A percentile compares a stretch with the other conserved stretches of the same genome.
These are phyloP conservation scores for Cydia pomonella DNA, from an alignment of 1,140 invertebrate species.

Conservation along the genomic window DNA sequence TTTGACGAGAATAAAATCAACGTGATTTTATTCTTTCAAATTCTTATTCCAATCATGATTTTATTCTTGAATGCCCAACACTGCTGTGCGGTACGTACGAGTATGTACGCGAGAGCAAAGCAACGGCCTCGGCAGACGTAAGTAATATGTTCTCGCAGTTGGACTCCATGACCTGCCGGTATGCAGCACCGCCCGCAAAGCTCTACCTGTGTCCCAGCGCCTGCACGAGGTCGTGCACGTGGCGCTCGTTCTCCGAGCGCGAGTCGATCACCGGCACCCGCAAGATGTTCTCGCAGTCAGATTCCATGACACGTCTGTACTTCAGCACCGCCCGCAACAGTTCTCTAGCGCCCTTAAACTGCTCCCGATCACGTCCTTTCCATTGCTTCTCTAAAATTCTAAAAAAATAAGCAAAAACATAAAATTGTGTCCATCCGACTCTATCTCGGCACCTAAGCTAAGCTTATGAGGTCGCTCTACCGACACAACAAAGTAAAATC, in stretches of 20 bases:
- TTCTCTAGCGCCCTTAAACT: slow-evolving; percentile 63
- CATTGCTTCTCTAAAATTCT: slow-evolving; percentile 68
- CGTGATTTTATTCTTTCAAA: too few species aligned
- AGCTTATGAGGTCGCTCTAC: too few species aligned
- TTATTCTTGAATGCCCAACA: too few species aligned
- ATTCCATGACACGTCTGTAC: slow-evolving; percentile 57
- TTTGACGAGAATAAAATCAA: too few species aligned
- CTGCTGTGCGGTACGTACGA: too few species aligned
- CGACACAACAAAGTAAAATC: neutral
- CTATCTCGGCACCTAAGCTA: too few species aligned
- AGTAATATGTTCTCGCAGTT: slow-evolving; percentile 52
- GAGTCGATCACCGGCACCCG: slow-evolving; percentile 54
- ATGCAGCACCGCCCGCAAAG: slow-evolving; percentile 55
- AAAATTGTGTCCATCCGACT: neutral
- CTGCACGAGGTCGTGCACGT: slow-evolving; percentile 56
- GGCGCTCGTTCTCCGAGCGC: slow-evolving; percentile 51
- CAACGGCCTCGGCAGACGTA: too few species aligned
- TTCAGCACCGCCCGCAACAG: slow-evolving; percentile 56
- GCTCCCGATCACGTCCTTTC: slow-evolving; percentile 47
- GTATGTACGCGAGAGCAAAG: too few species aligned
- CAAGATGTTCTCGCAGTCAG: slow-evolving; percentile 50
- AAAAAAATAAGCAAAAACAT: slow-evolving; percentile 24
- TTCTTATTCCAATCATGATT: too few species aligned
- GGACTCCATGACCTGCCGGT: slow-evolving; percentile 54
- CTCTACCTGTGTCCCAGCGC: slow-evolving; percentile 60